Conservation (phyloP, 2,113 vertebrate species). For the Bothrops jararaca region DNA sequence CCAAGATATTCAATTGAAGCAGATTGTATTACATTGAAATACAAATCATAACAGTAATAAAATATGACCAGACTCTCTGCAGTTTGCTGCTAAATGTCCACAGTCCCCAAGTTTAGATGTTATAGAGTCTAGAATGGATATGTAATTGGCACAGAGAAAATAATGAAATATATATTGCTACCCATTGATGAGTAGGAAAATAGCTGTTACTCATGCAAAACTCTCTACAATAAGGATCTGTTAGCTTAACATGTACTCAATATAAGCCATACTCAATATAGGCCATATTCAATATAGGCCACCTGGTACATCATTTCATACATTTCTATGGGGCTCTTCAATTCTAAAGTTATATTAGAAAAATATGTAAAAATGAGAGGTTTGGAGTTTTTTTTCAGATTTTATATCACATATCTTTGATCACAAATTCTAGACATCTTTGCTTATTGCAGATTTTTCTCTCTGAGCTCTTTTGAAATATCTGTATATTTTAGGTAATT, state of each 20-base stretch:
- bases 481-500: neutral
- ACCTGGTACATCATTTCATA: neutral
- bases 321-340: neutral
- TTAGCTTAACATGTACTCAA: neutral
- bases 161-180: neutral
- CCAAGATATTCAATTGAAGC: neutral
- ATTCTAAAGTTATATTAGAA: neutral
- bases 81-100: neutral
- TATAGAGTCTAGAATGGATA: neutral
- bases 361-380: neutral
- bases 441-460: neutral
- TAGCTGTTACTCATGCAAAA: neutral
- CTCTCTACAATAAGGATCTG: neutral
- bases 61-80: neutral
- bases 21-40: conserved; percentile 6
- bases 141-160: neutral
- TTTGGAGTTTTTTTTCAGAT: neutral
- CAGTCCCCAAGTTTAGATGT: neutral
- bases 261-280: neutral
- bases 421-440: neutral
- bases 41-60: neutral
- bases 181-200: neutral
- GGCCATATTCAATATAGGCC: no score
- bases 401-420: neutral
- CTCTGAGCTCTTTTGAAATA: no score